Evolutionary conservation across 2,113 vertebrate species (phyloP).

Genomic region (Phalacrocorax aristotelis): DNA sequence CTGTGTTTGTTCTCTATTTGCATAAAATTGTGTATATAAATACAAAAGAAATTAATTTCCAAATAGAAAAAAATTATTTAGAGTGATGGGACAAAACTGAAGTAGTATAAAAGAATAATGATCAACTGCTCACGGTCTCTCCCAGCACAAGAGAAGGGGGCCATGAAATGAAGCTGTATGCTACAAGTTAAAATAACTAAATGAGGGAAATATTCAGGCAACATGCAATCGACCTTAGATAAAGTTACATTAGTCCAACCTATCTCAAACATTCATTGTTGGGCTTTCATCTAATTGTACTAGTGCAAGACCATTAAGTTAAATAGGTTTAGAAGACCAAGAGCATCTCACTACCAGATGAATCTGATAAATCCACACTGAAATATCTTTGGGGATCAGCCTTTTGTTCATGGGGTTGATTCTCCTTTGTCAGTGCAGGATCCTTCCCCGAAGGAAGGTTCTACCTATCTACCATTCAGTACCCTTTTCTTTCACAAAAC

Average conservation of each 20-base stretch:
- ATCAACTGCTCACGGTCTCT: fast-evolving
- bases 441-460: background rate
- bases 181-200: background rate
- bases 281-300: background rate
- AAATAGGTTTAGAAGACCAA: background rate
- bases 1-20: background rate
- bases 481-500: background rate
- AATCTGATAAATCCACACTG: background rate
- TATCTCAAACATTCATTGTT: background rate
- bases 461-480: background rate
- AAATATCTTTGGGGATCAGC: background rate
- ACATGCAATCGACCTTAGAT: background rate
- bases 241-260: background rate
- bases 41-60: background rate
- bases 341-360: background rate
- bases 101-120: background rate
- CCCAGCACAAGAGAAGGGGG: background rate
- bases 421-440: background rate
- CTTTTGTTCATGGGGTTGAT: background rate
- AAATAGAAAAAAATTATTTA: background rate
- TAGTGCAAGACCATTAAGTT: background rate
- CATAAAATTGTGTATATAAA: background rate
- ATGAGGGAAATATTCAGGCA: background rate
- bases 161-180: background rate
- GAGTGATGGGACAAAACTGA: background rate